Base-by-base conservation (phyloP, 2,113 vertebrate genomes). In the Chroicocephalus ridibundus region DNA sequence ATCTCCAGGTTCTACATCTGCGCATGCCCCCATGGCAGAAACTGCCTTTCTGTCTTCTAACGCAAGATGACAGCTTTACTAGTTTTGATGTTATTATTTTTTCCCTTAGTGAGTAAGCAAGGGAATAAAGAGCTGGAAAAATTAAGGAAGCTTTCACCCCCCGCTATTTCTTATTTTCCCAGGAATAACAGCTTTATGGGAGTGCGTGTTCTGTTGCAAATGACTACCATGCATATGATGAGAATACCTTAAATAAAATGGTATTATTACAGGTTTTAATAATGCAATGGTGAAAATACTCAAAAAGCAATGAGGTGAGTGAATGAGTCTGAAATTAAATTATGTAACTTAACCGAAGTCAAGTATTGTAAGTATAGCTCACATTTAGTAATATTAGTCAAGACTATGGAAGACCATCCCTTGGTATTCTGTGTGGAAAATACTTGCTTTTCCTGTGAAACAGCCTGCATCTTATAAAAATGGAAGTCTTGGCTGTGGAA, bases 221-320 rank as follows among this genome's bases (percentile, higher is more conserved):
- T 82, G 44, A 78, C 86, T 81, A 55, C 54, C 40, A 55, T 19
- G 57, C 25, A 36, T 91, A 57, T 92, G 61, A 79, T 80, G 71
- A 81, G 47, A 95, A 44, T 55, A 90, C 52, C 68, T 93, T 94
- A 93, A 97, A 95, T 86, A 94, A 93, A 93, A 69, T 51, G 1
- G 16, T 72, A 49, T 68, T 96, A 55, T 93, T 84, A 25, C 61
- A 86, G 52, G 29, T 72, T 76, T 90, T 93, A 71, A 92, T 91
- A 94, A 54, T 77, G 25, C 51, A 93, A 10, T 88, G 42, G 54
- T 71, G 34, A 66, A 89, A 93, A 91, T 86, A 71, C 24, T 90
- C 25, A 82, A 90, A 79, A 86, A 75, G 20, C 46, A 94, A 27
- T 65, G 36, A 77, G 52, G 38, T 93, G 36, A 69, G n/a, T 81